Conservation (phyloP, 2,888 invertebrate genomes). For the Eumerus sabulonum region DNA sequence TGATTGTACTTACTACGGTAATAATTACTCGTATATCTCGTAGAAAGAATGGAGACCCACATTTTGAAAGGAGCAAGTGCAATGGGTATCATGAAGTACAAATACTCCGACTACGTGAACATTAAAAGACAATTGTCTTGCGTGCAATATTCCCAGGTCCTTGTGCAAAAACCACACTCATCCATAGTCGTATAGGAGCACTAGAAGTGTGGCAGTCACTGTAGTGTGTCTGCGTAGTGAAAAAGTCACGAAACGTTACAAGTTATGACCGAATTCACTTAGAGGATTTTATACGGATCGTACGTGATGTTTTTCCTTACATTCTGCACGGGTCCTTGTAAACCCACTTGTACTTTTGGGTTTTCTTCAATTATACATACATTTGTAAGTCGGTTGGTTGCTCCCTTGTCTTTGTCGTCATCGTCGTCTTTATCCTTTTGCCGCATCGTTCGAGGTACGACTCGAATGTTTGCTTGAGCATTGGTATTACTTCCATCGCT, state of each 20-base stretch:
- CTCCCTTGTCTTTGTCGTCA: not conserved
- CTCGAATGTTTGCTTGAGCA: conserved; percentile 46
- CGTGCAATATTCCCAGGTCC: conserved; percentile 38
- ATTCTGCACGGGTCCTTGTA: conserved; percentile 9
- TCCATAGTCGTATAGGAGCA: no score
- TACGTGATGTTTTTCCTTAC: conserved; percentile 72
- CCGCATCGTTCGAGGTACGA: conserved; percentile 25
- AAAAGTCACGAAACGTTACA: conserved; percentile 72
- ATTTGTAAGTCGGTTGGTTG: conserved; percentile 23
- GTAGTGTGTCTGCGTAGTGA: conserved; percentile 53
- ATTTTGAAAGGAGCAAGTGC: conserved; percentile 2
- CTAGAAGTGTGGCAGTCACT: no score
- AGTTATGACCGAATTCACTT: conserved; percentile 77
- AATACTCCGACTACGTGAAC: conserved; percentile 44
- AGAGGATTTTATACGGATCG: conserved; percentile 77
- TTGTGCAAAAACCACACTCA: conserved; percentile 10
- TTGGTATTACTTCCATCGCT: conserved; percentile 65
- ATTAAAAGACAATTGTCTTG: conserved; percentile 65
- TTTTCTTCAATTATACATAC: conserved; percentile 60
- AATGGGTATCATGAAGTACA: conserved; percentile 15
- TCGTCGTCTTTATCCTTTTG: conserved; percentile 6
- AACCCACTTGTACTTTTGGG: conserved; percentile 7
- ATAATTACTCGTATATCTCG: conserved; percentile 9
- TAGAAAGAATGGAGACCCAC: conserved; percentile 13
- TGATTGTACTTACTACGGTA: conserved; percentile 4